Evolutionary conservation across 2,113 vertebrate species (phyloP).

Genomic region (Engystomops pustulosus): DNA sequence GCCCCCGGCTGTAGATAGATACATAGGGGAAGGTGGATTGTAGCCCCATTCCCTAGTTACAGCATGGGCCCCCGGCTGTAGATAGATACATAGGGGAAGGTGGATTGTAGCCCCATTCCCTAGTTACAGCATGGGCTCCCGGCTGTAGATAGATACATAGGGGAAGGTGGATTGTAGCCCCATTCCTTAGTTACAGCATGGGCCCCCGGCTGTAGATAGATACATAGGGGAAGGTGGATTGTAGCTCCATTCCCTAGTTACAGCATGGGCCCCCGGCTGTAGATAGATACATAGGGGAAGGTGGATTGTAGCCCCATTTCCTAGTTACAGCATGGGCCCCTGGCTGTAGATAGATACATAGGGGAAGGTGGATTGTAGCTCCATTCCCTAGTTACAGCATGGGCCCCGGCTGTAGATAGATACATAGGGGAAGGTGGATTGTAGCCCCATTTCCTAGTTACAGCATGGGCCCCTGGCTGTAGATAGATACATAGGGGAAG

Average conservation of each 20-base stretch:
- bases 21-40: not conserved
- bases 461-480: too few relatives aligned
- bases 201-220: too few relatives aligned
- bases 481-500: not conserved
- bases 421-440: not conserved
- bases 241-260: slow-evolving; percentile 15
- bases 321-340: not conserved
- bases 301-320: slow-evolving; percentile 5
- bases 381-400: not conserved
- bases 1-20: too few relatives aligned
- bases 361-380: slow-evolving; percentile 17
- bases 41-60: slow-evolving; percentile 10
- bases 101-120: slow-evolving; percentile 7
- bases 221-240: not conserved
- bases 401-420: too few relatives aligned
- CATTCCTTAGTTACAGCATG: not conserved
- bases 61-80: too few relatives aligned
- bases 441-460: slow-evolving; percentile 8
- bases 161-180: slow-evolving; percentile 12
- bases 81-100: not conserved
- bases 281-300: not conserved
- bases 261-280: too few relatives aligned
- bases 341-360: too few relatives aligned
- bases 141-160: too few relatives aligned
- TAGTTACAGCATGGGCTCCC: not conserved